Evolutionary conservation across 2,113 vertebrate genomes (phyloP).

Genomic region (Struthidea cinerea): DNA sequence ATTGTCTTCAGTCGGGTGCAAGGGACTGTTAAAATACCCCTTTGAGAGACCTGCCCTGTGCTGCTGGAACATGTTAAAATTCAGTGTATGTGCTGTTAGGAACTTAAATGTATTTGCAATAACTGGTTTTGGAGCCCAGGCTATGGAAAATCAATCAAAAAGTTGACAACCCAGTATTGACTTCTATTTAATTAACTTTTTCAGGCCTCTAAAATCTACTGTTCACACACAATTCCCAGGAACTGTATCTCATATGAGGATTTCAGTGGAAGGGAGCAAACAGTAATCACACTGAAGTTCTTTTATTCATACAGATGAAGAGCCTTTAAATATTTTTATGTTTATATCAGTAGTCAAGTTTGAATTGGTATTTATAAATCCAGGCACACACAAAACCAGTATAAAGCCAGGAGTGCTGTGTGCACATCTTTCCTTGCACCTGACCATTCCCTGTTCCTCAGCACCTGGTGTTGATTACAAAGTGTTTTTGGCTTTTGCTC

Average conservation of each 20-base stretch:
- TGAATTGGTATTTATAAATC: not conserved
- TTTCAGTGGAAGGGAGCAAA: not conserved
- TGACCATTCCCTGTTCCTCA: not conserved
- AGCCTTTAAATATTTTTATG: not conserved
- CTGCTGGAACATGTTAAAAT: not conserved
- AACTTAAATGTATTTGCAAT: not conserved
- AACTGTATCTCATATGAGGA: accelerated
- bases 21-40: accelerated
- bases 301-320: not conserved
- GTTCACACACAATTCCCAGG: not conserved
- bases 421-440: no score
- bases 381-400: not conserved
- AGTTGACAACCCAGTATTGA: not conserved
- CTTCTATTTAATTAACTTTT: not conserved
- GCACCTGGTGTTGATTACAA: not conserved
- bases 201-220: not conserved
- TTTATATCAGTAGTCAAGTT: not conserved
- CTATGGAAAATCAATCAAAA: not conserved
- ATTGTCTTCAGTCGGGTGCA: not conserved
- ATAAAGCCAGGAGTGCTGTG: not conserved
- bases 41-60: not conserved
- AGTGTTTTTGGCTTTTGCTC: not conserved
- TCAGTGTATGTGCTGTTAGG: not conserved
- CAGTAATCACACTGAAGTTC: not conserved
- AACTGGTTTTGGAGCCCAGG: not conserved